Conservation (phyloP, 92 coral and sea anemone genomes). For the Phenganax marumi region DNA sequence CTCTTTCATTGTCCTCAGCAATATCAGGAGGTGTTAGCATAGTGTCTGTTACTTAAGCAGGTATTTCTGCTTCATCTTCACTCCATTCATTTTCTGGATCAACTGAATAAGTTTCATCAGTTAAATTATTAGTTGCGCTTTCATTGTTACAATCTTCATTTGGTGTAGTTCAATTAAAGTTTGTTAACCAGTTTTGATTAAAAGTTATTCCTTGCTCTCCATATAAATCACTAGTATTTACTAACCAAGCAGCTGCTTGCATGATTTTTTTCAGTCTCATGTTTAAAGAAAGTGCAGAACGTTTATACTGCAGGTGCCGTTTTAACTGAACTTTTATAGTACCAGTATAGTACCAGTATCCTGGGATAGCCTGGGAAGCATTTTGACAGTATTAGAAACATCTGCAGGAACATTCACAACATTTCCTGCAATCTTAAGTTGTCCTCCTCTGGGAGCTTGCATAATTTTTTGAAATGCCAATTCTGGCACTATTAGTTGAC, state of each 20-base stretch:
- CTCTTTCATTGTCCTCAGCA: no score
- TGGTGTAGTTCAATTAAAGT: slow-evolving; percentile 5
- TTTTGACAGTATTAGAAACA: slow-evolving; percentile 32
- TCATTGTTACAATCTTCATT: slow-evolving; percentile 17
- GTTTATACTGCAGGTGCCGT: slow-evolving; percentile 50
- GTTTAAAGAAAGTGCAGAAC: slow-evolving; percentile 54
- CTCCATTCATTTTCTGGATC: no score
- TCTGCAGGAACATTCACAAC: slow-evolving; percentile 49
- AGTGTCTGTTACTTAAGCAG: no score
- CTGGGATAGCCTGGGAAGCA: slow-evolving; percentile 49
- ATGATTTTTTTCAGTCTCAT: slow-evolving; percentile 49
- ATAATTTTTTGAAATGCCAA: no score
- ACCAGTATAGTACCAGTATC: no score
- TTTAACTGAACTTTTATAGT: slow-evolving; percentile 57
- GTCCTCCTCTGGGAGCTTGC: no score
- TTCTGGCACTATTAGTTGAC: no score
- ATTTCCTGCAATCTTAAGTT: slow-evolving; percentile 31
- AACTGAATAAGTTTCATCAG: no score
- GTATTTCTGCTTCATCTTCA: no score
- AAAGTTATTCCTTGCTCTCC: slow-evolving; percentile 50
- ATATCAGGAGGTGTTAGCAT: no score
- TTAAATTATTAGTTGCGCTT: not conserved
- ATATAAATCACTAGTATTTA: slow-evolving; percentile 45
- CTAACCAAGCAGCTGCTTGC: slow-evolving; percentile 55
- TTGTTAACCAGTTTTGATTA: slow-evolving; percentile 39